phyloP scores from a whole-genome alignment of 1,140 invertebrate species.

The Drosophila pseudoananassae region DNA sequence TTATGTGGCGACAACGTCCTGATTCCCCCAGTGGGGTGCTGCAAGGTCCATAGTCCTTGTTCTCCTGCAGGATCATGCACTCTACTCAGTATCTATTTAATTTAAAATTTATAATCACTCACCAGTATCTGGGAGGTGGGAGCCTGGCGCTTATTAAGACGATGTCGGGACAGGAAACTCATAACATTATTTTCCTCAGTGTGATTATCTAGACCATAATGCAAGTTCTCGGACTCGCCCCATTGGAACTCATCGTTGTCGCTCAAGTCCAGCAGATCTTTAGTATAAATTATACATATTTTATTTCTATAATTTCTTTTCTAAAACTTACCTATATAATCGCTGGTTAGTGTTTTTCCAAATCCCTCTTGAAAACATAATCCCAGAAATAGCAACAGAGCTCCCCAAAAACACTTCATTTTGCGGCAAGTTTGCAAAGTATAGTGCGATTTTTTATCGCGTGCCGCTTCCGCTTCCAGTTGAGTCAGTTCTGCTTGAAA shows the following conservation, averaged over 20 bases:
- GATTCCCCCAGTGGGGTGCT: conserved; percentile 86
- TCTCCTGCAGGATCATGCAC: conserved; percentile 57
- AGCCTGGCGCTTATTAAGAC: conserved; percentile 63
- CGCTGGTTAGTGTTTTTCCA: conserved; percentile 37
- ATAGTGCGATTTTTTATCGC: conserved; percentile 49
- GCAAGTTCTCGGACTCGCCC: conserved; percentile 62
- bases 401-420: conserved; percentile 33
- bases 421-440: conserved; percentile 24
- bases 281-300: not conserved
- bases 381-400: conserved; percentile 27
- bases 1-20: conserved; percentile 88
- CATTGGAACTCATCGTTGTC: conserved; percentile 80
- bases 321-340: conserved; percentile 49
- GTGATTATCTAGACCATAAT: conserved; percentile 23
- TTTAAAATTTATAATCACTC: conserved; percentile 4
- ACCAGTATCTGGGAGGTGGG: conserved; percentile 48
- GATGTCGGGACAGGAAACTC: conserved; percentile 65
- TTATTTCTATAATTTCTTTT: not conserved
- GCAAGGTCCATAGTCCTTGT: conserved; percentile 86
- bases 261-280: conserved; percentile 70
- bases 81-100: too few species aligned
- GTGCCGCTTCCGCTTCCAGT: conserved; percentile 56
- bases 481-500: conserved; percentile 13
- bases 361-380: not conserved
- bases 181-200: conserved; percentile 21